A percentile compares a stretch with the other conserved stretches of the same genome.
These are phyloP conservation scores for Mesitornis unicolor DNA, from an alignment of 2,113 vertebrate genomes.

Conservation along the genomic window DNA sequence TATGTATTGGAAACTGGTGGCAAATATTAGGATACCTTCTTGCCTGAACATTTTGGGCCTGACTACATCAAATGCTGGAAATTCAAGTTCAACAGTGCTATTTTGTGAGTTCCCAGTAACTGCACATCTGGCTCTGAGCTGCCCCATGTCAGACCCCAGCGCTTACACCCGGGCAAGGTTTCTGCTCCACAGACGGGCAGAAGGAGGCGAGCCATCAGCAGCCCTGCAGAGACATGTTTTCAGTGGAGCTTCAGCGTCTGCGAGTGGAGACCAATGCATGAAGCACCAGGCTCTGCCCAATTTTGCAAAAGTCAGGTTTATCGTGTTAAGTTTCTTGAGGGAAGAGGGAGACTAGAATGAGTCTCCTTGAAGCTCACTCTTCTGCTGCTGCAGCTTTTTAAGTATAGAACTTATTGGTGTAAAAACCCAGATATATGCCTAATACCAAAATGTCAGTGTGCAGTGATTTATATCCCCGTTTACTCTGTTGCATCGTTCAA, in stretches of 20 bases:
- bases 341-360: not conserved
- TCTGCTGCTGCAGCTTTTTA: not conserved
- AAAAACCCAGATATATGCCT: not conserved
- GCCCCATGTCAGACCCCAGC: not conserved
- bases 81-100: not conserved
- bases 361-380: not conserved
- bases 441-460: not conserved
- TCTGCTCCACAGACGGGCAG: not conserved
- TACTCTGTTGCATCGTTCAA: not conserved
- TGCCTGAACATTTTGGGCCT: not conserved
- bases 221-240: not conserved
- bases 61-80: not conserved
- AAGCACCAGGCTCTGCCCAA: not conserved
- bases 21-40: not conserved
- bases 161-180: not conserved
- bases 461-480: not conserved
- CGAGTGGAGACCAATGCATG: not conserved
- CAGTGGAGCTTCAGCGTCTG: not conserved
- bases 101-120: not conserved
- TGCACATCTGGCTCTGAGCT: not conserved
- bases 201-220: not conserved
- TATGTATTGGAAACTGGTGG: not conserved
- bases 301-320: not conserved
- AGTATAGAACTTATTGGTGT: not conserved
- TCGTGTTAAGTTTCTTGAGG: not conserved